A percentile compares a stretch with the other conserved stretches of the same genome.
Conservation (phyloP, 2,113 vertebrate genomes). For the Laterallus jamaicensis region DNA sequence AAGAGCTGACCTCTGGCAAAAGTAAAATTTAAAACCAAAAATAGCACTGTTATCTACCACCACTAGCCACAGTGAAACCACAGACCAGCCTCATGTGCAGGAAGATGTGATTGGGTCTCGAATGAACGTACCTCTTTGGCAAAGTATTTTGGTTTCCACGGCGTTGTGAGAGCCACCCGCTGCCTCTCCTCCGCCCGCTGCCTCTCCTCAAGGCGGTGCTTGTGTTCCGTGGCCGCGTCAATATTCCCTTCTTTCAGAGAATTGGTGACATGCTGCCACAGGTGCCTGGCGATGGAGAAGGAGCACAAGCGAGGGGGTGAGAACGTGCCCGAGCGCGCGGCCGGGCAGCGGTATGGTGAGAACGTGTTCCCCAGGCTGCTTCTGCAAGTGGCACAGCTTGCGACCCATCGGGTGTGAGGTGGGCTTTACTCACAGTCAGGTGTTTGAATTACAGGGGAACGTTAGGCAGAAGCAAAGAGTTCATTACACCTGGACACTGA, state of each 20-base stretch:
- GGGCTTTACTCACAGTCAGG: neutral
- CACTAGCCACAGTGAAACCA: neutral
- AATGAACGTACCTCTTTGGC: slow-evolving; percentile 84
- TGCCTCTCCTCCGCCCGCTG: slow-evolving; percentile 87
- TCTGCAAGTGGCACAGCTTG: accelerated
- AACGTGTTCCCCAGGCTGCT: accelerated
- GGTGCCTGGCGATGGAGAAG: slow-evolving; percentile 68
- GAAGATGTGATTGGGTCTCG: neutral
- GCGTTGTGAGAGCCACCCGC: slow-evolving; percentile 70
- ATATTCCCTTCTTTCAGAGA: slow-evolving; percentile 88
- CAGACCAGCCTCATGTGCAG: neutral
- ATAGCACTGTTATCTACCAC: neutral
- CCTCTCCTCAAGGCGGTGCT: slow-evolving; percentile 87
- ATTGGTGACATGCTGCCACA: slow-evolving; percentile 90
- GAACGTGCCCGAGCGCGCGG: neutral
- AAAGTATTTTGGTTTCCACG: slow-evolving; percentile 90
- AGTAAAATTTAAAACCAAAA: neutral
- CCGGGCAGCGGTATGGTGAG: accelerated
- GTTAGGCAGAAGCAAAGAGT: neutral
- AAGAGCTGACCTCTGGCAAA: neutral
- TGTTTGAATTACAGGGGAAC: neutral
- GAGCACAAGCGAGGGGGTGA: neutral
- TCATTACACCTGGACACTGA: neutral
- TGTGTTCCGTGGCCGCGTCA: slow-evolving; percentile 87
- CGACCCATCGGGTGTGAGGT: neutral